Conservation (phyloP, 2,113 vertebrate species). For the Aphyosemion australe region DNA sequence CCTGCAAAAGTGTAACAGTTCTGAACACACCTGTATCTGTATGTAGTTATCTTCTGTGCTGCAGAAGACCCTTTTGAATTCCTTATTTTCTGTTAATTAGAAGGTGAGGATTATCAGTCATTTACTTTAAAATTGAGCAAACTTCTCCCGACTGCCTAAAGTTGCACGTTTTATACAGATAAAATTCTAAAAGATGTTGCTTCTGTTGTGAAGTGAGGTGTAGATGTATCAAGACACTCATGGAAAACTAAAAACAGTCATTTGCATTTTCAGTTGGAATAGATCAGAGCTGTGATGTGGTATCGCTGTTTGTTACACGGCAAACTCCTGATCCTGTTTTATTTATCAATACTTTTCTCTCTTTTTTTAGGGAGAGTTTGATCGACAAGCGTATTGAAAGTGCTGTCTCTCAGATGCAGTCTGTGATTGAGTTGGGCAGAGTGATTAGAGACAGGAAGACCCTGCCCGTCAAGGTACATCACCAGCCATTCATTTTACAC, state of each 20-base stretch:
- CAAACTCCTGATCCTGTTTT: background rate
- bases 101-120: constrained; percentile 4
- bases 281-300: background rate
- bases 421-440: constrained; percentile 95
- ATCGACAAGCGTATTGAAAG: constrained; percentile 94
- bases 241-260: background rate
- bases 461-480: constrained; percentile 91
- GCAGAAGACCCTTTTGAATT: constrained; percentile 13
- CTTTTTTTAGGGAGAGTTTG: constrained; percentile 82
- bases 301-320: background rate
- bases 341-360: background rate
- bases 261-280: background rate
- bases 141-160: too few relatives aligned
- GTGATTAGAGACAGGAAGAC: constrained; percentile 97
- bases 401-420: constrained; percentile 94
- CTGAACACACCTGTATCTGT: background rate
- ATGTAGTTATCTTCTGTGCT: constrained; percentile 16
- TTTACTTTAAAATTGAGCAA: background rate
- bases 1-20: background rate
- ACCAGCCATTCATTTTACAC: constrained; percentile 2
- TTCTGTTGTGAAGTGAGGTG: background rate
- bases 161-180: background rate
- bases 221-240: background rate
- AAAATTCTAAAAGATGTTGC: background rate
- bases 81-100: constrained; percentile 14